phyloP scores from a whole-genome alignment of 2,113 vertebrate genomes.

The Poecile atricapillus region DNA sequence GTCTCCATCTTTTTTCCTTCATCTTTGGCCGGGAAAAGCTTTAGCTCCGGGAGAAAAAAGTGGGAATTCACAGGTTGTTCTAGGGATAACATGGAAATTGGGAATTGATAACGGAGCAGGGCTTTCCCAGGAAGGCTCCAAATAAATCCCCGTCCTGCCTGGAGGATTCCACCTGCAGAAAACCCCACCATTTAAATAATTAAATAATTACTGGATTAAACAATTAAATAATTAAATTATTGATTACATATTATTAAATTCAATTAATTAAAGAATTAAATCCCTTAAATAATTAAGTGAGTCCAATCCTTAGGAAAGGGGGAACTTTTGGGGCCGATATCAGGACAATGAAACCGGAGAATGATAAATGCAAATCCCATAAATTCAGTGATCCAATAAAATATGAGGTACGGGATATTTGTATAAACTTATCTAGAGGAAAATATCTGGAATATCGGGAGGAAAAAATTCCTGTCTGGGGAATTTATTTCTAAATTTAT shows the following conservation, averaged over 20 bases:
- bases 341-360: background rate
- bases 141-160: background rate
- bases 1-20: background rate
- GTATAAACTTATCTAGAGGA: background rate
- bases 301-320: background rate
- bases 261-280: too few relatives aligned
- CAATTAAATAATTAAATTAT: background rate
- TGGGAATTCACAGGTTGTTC: background rate
- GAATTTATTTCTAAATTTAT: background rate
- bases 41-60: background rate
- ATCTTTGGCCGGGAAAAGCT: background rate
- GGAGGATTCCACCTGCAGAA: background rate
- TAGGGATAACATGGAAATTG: background rate
- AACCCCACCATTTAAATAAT: background rate
- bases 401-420: too few relatives aligned
- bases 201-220: background rate
- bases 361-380: background rate
- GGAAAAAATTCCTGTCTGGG: background rate
- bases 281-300: background rate
- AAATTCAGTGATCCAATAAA: background rate
- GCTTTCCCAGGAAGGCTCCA: background rate
- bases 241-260: too few relatives aligned
- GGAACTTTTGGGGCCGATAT: background rate
- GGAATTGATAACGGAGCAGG: background rate
- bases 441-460: background rate